These are phyloP conservation scores for Chaetophractus vellerosus DNA, from an alignment of 2,797 vertebrate genomes.

Conservation along the genomic window DNA sequence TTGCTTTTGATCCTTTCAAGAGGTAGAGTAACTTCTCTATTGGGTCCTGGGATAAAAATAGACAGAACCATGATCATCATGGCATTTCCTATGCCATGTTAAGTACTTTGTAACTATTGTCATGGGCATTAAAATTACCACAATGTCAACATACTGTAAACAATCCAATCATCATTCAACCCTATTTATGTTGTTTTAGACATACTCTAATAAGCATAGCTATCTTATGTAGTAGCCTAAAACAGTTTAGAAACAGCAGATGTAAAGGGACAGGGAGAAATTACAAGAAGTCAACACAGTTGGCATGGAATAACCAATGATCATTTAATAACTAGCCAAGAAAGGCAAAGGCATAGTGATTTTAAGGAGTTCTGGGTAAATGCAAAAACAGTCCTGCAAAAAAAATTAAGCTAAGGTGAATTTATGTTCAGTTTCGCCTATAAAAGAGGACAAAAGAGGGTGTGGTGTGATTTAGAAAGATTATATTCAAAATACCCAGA, in stretches of 20 bases:
- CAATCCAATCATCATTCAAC: not conserved
- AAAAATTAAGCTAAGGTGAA: not conserved
- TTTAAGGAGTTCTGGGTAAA: not conserved
- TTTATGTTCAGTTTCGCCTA: not conserved
- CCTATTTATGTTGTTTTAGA: not conserved
- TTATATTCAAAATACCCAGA: constrained; percentile 43
- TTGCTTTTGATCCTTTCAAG: constrained; percentile 49
- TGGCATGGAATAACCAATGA: not conserved
- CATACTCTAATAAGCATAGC: not conserved
- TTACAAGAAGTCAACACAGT: not conserved
- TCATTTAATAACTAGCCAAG: not conserved
- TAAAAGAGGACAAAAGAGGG: not conserved
- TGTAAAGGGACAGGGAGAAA: not conserved
- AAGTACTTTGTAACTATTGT: not conserved
- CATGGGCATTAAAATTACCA: not conserved
- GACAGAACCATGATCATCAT: not conserved
- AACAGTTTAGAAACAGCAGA: constrained; percentile 7
- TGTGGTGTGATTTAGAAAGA: constrained; percentile 2
- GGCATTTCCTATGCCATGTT: not conserved
- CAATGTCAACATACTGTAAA: not conserved
- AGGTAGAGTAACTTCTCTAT: constrained; percentile 9
- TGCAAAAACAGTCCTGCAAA: not conserved
- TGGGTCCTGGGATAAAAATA: constrained; percentile 14
- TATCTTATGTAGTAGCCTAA: constrained; percentile 11
- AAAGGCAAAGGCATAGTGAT: not conserved